These are phyloP conservation scores for Mungos mungo DNA, from an alignment of 2,113 vertebrate species.

Conservation along the genomic window DNA sequence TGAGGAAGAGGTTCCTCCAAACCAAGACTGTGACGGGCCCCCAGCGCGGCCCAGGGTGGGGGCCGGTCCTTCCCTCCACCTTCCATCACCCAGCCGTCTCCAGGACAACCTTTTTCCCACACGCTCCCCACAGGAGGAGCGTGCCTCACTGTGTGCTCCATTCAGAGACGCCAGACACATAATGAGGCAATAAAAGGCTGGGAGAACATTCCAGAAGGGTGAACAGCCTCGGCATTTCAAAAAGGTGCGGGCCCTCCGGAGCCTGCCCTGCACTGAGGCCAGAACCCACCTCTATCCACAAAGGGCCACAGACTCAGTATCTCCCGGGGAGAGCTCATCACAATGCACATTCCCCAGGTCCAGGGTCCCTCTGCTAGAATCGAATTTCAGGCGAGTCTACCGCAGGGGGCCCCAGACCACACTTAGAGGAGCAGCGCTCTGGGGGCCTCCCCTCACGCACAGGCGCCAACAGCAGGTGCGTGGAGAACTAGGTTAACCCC, in stretches of 20 bases:
- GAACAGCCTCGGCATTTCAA: not conserved
- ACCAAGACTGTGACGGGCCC: not conserved
- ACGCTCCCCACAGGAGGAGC: accelerated
- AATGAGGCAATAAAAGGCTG: not conserved
- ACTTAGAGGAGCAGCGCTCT: not conserved
- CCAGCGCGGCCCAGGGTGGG: not conserved
- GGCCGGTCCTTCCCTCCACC: not conserved
- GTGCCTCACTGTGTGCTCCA: accelerated
- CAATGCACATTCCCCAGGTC: no score
- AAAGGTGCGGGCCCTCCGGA: not conserved
- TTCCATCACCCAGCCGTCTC: not conserved
- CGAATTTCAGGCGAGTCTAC: not conserved
- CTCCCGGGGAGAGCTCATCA: not conserved
- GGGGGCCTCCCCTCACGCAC: accelerated
- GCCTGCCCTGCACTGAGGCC: not conserved
- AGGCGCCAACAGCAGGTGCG: accelerated
- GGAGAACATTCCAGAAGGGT: not conserved
- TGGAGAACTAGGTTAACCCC: not conserved
- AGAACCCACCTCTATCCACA: not conserved
- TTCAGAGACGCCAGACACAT: not conserved
- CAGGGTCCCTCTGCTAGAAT: not conserved
- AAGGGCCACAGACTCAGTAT: not conserved
- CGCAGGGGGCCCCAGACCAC: not conserved
- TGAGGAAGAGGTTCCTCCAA: not conserved
- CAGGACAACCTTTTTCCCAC: no score